These are phyloP conservation scores for Mallotus villosus DNA, from an alignment of 2,797 vertebrate genomes.

Conservation along the genomic window DNA sequence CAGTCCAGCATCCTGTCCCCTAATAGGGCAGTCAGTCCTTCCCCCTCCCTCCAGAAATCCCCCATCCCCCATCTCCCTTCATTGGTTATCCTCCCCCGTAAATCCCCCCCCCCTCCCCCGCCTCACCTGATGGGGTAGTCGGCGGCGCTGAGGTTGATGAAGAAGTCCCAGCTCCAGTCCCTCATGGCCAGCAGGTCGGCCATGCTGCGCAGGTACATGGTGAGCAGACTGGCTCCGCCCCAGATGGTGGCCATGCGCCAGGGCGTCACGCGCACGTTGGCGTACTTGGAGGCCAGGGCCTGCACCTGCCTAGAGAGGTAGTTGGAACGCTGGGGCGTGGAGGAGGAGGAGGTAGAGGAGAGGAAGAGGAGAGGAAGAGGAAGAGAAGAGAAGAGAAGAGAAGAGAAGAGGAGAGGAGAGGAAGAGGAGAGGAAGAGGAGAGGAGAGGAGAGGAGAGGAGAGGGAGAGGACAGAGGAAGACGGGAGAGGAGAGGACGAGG, in stretches of 20 bases:
- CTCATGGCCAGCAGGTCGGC: constrained; percentile 91
- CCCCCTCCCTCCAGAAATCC: neutral
- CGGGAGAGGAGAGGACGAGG: too few species aligned
- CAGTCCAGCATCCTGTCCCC: too few species aligned
- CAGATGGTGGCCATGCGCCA: constrained; percentile 99
- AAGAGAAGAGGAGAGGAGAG: neutral
- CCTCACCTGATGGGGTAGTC: constrained; percentile 97
- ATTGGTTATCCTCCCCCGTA: neutral
- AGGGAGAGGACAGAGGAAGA: too few species aligned
- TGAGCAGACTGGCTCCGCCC: constrained; percentile 95
- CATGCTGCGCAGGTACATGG: constrained; percentile 97
- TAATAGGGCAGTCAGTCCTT: too few species aligned
- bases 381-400: too few species aligned
- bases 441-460: neutral
- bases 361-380: too few species aligned
- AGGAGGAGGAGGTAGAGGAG: neutral
- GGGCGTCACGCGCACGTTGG: constrained; percentile 89
- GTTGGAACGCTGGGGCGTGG: constrained; percentile 84
- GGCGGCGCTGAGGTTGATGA: constrained; percentile 97
- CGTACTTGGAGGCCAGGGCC: constrained; percentile 81
- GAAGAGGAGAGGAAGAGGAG: too few species aligned
- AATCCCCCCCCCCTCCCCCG: neutral
- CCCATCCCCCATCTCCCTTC: neutral
- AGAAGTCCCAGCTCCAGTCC: constrained; percentile 99
- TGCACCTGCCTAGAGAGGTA: constrained; percentile 92